Percentiles rank a stretch among this genome's conserved stretches.
phyloP scores from a whole-genome alignment of 2,888 invertebrate species.

The Mechanitis mazaeus region DNA sequence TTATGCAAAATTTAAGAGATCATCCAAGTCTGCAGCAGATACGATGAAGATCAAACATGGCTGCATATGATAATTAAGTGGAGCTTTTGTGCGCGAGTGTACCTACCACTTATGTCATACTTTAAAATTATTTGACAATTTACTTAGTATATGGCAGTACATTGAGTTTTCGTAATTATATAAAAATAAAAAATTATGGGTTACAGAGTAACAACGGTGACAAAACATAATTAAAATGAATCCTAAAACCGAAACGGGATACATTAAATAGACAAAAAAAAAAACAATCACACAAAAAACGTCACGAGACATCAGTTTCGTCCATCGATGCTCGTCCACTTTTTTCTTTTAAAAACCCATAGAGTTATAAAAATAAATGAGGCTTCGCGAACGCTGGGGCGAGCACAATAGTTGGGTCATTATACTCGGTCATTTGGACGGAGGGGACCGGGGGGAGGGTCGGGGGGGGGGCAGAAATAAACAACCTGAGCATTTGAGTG shows the following conservation, averaged over 20 bases:
- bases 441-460: constrained; percentile 42
- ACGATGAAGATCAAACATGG: constrained; percentile 59
- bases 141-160: neutral
- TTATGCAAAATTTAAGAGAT: constrained; percentile 71
- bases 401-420: constrained; percentile 74
- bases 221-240: neutral
- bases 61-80: constrained; percentile 57
- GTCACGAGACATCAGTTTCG: constrained; percentile 18
- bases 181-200: constrained; percentile 2
- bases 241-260: constrained; percentile 2
- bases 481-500: constrained; percentile 58
- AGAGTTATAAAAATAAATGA: constrained; percentile 36
- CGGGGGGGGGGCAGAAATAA: constrained; percentile 48
- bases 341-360: constrained; percentile 30
- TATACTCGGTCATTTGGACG: constrained; percentile 72
- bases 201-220: neutral
- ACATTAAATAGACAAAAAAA: neutral
- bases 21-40: constrained; percentile 65
- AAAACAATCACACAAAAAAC: constrained; percentile 18
- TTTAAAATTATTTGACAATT: constrained; percentile 27
- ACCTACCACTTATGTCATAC: constrained; percentile 57
- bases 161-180: too few species aligned
- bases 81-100: constrained; percentile 36
- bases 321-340: constrained; percentile 26
- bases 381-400: constrained; percentile 58